These are phyloP conservation scores for Nematolebias whitei DNA, from an alignment of 2,113 vertebrate genomes.

Conservation along the genomic window DNA sequence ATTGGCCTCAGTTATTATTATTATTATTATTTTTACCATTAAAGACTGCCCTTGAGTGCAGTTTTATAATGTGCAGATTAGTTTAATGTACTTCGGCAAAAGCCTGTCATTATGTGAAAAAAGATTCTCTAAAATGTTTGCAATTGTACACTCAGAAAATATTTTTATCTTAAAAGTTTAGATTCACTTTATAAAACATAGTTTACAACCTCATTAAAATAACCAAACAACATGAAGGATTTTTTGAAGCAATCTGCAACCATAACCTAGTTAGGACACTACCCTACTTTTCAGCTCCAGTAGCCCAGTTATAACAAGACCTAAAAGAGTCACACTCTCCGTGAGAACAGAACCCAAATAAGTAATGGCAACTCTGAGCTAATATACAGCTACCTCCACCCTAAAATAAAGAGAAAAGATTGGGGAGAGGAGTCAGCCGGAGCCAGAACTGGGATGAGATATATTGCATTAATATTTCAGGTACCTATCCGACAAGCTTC, in stretches of 20 bases:
- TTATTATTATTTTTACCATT: background rate
- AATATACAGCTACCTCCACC: conserved; percentile 36
- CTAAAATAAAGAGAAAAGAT: conserved; percentile 48
- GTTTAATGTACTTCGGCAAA: background rate
- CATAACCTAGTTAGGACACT: conserved; percentile 64
- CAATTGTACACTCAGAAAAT: background rate
- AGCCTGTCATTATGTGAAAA: background rate
- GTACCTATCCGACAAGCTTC: conserved; percentile 43
- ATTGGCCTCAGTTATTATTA: background rate
- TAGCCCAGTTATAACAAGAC: conserved; percentile 72
- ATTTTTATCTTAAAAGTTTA: background rate
- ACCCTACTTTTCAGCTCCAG: conserved; percentile 70
- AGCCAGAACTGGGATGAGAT: conserved; percentile 44
- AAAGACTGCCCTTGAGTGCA: no score
- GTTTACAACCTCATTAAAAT: conserved; percentile 53
- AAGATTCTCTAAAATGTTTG: background rate
- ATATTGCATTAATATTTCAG: conserved; percentile 60
- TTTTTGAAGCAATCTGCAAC: conserved; percentile 36
- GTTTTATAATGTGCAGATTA: background rate
- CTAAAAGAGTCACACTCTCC: conserved; percentile 63
- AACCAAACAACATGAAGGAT: conserved; percentile 33
- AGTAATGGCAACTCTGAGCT: conserved; percentile 66
- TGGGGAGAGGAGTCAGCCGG: conserved; percentile 30
- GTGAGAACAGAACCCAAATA: conserved; percentile 56
- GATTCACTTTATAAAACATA: conserved; percentile 30